phyloP scores from a whole-genome alignment of 2,888 invertebrate genomes.

The Anagyrus pseudococci region DNA sequence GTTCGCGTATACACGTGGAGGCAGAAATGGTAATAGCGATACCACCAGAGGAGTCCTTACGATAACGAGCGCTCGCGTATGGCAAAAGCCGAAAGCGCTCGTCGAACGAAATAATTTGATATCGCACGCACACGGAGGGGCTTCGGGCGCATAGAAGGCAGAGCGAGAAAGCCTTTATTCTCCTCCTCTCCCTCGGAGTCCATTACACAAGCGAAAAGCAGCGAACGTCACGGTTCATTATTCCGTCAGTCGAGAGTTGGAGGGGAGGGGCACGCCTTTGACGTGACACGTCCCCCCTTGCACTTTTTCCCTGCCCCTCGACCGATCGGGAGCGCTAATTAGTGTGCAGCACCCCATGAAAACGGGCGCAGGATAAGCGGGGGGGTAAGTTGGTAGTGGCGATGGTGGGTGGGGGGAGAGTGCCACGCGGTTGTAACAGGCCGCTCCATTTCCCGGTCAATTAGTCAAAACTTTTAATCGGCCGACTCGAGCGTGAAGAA shows the following conservation, averaged over 20 bases:
- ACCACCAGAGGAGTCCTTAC: no score
- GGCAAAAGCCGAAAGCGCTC: no score
- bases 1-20: no score
- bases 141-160: background rate
- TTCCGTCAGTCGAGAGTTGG: background rate
- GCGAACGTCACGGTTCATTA: constrained; percentile 19
- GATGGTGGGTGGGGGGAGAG: no score
- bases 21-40: no score
- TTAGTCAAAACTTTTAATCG: constrained; percentile 41
- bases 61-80: no score
- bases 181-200: background rate
- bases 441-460: constrained; percentile 36
- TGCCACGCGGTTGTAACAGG: no score
- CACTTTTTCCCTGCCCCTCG: constrained; percentile 12
- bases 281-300: background rate
- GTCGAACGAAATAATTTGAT: background rate
- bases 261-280: background rate
- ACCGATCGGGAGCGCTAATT: constrained; percentile 32
- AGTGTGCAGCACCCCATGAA: constrained; percentile 11
- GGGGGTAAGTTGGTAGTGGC: background rate
- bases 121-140: no score
- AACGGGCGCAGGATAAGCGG: background rate
- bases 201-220: constrained; percentile 3
- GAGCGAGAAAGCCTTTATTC: no score
- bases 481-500: constrained; percentile 24